Conservation (phyloP, 2,797 vertebrate species). For the Peromyscus aztecus region DNA sequence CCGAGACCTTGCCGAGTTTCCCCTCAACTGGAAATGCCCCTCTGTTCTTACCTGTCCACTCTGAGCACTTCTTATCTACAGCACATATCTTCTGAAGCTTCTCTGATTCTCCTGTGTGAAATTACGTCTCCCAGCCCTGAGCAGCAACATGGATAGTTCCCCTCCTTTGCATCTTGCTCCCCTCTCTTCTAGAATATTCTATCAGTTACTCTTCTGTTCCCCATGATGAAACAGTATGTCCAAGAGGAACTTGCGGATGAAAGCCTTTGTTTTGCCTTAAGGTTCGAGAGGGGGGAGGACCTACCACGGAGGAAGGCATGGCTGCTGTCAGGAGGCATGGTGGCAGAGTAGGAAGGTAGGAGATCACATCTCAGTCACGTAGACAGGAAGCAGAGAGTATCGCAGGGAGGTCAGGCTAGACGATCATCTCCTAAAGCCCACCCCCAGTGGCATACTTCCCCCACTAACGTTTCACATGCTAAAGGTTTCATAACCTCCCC, state of each 20-base stretch:
- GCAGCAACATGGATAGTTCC: accelerated
- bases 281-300: not conserved
- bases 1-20: not conserved
- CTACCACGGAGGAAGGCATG: not conserved
- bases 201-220: not conserved
- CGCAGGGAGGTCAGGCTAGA: not conserved
- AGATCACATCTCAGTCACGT: not conserved
- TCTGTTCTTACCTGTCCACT: not conserved
- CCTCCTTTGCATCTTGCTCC: no score
- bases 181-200: not conserved
- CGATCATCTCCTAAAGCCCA: not conserved
- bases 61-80: not conserved
- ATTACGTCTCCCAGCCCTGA: not conserved
- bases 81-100: not conserved
- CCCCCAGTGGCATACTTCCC: not conserved
- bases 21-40: accelerated
- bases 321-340: not conserved
- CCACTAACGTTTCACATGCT: not conserved
- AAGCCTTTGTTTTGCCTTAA: not conserved
- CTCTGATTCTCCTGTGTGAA: not conserved
- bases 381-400: not conserved
- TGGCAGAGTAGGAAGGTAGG: not conserved
- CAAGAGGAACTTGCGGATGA: not conserved
- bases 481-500: not conserved
- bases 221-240: not conserved